A percentile compares a stretch with the other conserved stretches of the same genome.
These are phyloP conservation scores for Suricata suricatta DNA, from an alignment of 2,113 vertebrate species.

Conservation along the genomic window DNA sequence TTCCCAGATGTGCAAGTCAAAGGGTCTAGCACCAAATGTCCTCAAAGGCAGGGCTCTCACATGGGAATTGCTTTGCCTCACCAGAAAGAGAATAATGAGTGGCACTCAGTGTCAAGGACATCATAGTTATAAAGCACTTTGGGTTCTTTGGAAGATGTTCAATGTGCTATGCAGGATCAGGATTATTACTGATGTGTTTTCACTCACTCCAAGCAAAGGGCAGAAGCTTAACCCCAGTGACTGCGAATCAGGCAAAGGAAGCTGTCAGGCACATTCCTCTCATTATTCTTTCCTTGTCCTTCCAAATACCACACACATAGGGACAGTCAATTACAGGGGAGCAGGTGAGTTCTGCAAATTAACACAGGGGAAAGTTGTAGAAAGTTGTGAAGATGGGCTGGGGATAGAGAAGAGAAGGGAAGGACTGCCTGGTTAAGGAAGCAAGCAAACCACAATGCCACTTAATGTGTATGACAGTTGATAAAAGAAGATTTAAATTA, in stretches of 20 bases:
- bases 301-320: constrained; percentile 79
- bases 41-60: constrained; percentile 32
- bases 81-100: constrained; percentile 60
- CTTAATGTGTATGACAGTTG: constrained; percentile 31
- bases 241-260: constrained; percentile 54
- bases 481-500: constrained; percentile 60
- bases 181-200: constrained; percentile 61
- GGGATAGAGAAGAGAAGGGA: background rate
- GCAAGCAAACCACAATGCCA: background rate
- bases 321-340: constrained; percentile 58
- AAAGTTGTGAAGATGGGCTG: constrained; percentile 6
- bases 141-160: constrained; percentile 69
- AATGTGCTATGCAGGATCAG: constrained; percentile 43
- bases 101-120: constrained; percentile 60
- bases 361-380: constrained; percentile 36
- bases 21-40: constrained; percentile 67
- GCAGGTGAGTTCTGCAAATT: constrained; percentile 74
- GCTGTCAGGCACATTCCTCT: constrained; percentile 65
- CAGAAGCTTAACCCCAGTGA: constrained; percentile 22
- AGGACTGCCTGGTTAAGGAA: background rate
- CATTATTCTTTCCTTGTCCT: constrained; percentile 42
- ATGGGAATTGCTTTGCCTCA: constrained; percentile 13
- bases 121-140: constrained; percentile 65
- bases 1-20: constrained; percentile 73
- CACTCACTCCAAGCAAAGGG: constrained; percentile 26